phyloP scores from a whole-genome alignment of 2,113 vertebrate species.

The Stomatorhinus ivindoensis region DNA sequence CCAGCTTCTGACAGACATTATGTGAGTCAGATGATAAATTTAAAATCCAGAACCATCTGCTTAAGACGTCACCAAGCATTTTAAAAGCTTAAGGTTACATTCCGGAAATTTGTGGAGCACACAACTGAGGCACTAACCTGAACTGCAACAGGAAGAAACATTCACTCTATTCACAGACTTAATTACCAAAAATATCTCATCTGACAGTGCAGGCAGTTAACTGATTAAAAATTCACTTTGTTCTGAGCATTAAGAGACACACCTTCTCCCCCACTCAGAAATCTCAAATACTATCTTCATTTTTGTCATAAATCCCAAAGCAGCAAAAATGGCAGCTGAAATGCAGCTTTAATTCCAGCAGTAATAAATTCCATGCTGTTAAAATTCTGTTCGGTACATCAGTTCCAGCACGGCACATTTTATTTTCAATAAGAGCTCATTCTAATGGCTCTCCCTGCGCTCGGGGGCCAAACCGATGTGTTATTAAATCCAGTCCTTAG shows the following conservation, averaged over 20 bases:
- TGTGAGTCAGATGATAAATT: background rate
- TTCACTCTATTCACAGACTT: slow-evolving; percentile 10
- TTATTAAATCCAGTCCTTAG: background rate
- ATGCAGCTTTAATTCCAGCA: background rate
- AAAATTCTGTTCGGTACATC: background rate
- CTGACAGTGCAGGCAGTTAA: slow-evolving; percentile 23
- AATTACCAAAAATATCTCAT: slow-evolving; percentile 35
- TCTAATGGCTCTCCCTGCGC: background rate
- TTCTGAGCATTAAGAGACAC: slow-evolving; percentile 24
- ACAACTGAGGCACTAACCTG: background rate
- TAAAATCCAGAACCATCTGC: background rate
- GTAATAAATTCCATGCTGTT: background rate
- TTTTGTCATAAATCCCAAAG: slow-evolving; percentile 1
- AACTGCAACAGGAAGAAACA: slow-evolving; percentile 8
- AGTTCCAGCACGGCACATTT: background rate
- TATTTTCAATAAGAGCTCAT: background rate
- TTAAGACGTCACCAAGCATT: background rate
- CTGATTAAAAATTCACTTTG: slow-evolving; percentile 23
- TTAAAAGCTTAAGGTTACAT: background rate
- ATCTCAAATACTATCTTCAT: background rate
- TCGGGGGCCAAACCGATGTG: background rate
- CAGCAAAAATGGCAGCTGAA: background rate
- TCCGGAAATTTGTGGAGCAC: background rate
- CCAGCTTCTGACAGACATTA: background rate
- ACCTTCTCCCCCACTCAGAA: slow-evolving; percentile 15